Base-by-base conservation (phyloP, 1,140 invertebrate species). In the Drosophila ananassae region DNA sequence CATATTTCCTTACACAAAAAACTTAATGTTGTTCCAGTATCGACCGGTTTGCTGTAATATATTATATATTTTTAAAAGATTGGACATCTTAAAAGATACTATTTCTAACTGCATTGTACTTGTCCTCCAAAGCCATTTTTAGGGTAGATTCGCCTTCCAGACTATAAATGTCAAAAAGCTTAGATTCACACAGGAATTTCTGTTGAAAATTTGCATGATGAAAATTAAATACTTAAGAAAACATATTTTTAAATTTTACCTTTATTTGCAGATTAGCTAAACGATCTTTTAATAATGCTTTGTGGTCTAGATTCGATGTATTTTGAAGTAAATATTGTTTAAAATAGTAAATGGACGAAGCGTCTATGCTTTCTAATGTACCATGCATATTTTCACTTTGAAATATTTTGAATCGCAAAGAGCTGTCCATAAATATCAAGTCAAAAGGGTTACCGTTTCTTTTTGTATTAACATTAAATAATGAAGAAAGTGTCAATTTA, bases 151-250 rank as follows among this genome's bases (percentile, higher is more conserved):
- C 21, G 8, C 17, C 7, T 22, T 47, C 21, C 9, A 47, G 9
- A 47, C 10, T 10, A 3, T n/a, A 10, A 3, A 37, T 4, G 28
- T 17, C 22, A 5, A 77, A 74, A 6, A 32, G 50, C 8, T 82
- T 72, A 22, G 79, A 58, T 34, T 87, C 72, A 13, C 66, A 68
- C 58, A 85, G 85, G 0, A 80, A 66, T 61, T 83, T 77, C 79
- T 82, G 28, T 13, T 53, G 44, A 46, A n/a, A 25, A 22, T 50
- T 2, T 24, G n/a, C 47, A 22, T 28, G 3, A 47, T 32, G 13
- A 39, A 44, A 13, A 21, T 22, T 9, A 22, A 28, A 13, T 37
- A 37, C 10, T 37, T n/a, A 41, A 6, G 39, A 21, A n/a, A 28
- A 6, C 7, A 9, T 22, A 9, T 12, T 25, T 9, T 24, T 34